These are phyloP conservation scores for Sinocyclocheilus anophthalmus DNA, from an alignment of 2,113 vertebrate genomes.

Conservation along the genomic window DNA sequence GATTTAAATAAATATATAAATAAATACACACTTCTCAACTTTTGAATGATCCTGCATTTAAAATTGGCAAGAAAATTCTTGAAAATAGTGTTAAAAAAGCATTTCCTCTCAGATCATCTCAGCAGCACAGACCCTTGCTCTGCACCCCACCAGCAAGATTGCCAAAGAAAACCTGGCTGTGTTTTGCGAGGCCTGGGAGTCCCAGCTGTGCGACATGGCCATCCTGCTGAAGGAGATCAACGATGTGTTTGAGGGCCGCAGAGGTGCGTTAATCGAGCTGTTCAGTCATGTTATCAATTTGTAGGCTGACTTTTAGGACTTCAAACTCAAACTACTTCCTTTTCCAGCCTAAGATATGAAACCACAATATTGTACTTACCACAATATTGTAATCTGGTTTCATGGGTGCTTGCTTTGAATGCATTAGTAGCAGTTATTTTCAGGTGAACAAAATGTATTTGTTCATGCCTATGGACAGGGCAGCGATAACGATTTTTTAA, in stretches of 20 bases:
- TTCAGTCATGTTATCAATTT: not conserved
- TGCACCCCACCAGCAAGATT: constrained; percentile 97
- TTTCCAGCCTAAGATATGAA: not conserved
- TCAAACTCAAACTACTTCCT: not conserved
- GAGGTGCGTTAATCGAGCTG: constrained; percentile 76
- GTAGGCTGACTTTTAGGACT: not conserved
- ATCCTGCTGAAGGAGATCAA: constrained; percentile 90
- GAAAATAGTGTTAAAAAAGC: not conserved
- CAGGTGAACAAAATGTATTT: not conserved
- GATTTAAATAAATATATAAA: too few relatives aligned
- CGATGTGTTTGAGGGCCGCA: constrained; percentile 91
- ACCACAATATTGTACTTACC: not conserved
- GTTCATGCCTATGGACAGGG: not conserved
- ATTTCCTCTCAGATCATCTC: constrained; percentile 86
- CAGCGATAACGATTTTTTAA: constrained; percentile 19
- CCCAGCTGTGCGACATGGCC: constrained; percentile 93
- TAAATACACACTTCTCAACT: too few relatives aligned
- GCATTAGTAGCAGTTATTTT: not conserved
- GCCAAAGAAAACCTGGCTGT: constrained; percentile 98
- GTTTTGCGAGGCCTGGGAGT: constrained; percentile 99
- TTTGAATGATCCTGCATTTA: too few relatives aligned
- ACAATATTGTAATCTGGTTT: constrained; percentile 29
- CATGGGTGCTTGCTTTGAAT: constrained; percentile 9
- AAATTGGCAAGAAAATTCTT: too few relatives aligned
- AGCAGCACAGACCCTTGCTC: constrained; percentile 92